Evolutionary conservation across 1,140 invertebrate species (phyloP).

Genomic region (Hycleus phaleratus): DNA sequence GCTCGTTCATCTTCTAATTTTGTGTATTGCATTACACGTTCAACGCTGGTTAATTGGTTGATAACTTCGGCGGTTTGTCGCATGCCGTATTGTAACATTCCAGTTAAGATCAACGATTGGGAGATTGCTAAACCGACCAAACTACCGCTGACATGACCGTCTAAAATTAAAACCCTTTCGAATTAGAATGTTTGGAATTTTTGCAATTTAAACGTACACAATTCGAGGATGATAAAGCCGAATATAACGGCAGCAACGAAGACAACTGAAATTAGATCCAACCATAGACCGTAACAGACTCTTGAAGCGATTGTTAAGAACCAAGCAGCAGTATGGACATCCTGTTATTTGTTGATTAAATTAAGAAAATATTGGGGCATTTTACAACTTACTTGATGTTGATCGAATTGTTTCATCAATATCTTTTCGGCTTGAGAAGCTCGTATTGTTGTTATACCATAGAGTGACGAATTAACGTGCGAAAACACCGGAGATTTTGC

Average conservation of each 20-base stretch:
- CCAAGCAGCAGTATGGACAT: constrained; percentile 38
- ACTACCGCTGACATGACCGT: constrained; percentile 39
- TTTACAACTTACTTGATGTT: constrained; percentile 20
- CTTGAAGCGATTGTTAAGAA: constrained; percentile 66
- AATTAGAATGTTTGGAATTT: too few relatives aligned
- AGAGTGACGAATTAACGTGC: constrained; percentile 49
- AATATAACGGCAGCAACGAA: neutral
- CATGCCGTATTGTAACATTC: constrained; percentile 80
- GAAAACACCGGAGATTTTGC: constrained; percentile 70
- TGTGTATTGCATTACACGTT: constrained; percentile 69
- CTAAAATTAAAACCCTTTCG: neutral
- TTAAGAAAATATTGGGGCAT: too few relatives aligned
- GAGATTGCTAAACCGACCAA: constrained; percentile 75
- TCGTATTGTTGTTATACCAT: constrained; percentile 37
- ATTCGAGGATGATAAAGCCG: neutral
- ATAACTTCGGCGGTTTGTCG: constrained; percentile 75
- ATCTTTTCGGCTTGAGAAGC: constrained; percentile 39
- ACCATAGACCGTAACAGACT: constrained; percentile 71
- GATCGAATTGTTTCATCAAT: constrained; percentile 39
- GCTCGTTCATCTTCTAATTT: constrained; percentile 52
- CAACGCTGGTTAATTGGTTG: constrained; percentile 77
- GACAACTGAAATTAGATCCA: constrained; percentile 49
- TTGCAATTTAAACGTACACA: neutral
- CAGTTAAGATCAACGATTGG: constrained; percentile 73
- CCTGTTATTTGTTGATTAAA: constrained; percentile 6